A percentile compares a stretch with the other conserved stretches of the same genome.
These are phyloP conservation scores for Acrobasis consociella DNA, from an alignment of 2,888 invertebrate genomes.

Conservation along the genomic window DNA sequence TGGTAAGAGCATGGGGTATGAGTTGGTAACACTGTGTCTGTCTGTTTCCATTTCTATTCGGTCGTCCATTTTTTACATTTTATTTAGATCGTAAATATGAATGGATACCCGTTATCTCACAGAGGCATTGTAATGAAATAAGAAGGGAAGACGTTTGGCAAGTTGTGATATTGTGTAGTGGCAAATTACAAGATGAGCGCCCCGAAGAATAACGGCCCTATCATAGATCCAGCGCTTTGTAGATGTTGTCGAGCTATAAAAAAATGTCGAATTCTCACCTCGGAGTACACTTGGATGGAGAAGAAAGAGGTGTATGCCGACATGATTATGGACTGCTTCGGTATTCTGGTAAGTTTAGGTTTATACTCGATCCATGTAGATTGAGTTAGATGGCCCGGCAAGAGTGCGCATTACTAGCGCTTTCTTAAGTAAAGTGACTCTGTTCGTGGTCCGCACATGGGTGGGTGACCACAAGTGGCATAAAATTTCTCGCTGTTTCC, in stretches of 20 bases:
- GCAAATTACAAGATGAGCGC: conserved; percentile 48
- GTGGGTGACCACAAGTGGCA: no score
- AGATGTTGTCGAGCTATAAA: conserved; percentile 73
- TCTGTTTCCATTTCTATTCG: no score
- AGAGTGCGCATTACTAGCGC: neutral
- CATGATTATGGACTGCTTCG: conserved; percentile 78
- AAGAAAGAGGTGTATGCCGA: conserved; percentile 72
- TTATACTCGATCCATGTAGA: no score
- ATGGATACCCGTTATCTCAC: neutral
- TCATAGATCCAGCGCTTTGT: conserved; percentile 74
- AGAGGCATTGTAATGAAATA: neutral
- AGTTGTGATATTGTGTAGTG: neutral
- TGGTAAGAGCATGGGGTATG: no score
- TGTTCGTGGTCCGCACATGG: no score
- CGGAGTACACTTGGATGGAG: conserved; percentile 74
- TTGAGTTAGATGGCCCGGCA: no score
- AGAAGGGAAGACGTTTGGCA: neutral
- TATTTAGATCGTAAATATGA: no score
- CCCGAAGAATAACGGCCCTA: conserved; percentile 64
- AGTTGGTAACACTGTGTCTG: no score
- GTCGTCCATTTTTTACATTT: no score
- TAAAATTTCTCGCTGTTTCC: no score
- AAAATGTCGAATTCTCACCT: conserved; percentile 72
- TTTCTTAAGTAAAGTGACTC: no score
- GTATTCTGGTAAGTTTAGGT: conserved; percentile 71